Conservation (phyloP, 2,113 vertebrate species). For the Tragelaphus imberbis region DNA sequence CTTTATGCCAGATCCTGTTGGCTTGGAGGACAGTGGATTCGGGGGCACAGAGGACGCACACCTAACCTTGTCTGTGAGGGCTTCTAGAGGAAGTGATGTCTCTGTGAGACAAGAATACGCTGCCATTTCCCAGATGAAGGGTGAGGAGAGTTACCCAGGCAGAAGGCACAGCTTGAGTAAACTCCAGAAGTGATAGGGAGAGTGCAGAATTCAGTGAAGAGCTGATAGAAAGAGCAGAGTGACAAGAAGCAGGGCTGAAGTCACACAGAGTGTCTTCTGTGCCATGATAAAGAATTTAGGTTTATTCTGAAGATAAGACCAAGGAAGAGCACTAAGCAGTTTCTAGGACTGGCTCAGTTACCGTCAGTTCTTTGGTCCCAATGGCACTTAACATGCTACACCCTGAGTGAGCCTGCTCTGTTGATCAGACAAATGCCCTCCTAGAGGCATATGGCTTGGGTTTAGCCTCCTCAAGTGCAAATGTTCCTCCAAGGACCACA, state of each 20-base stretch:
- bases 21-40: background rate
- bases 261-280: background rate
- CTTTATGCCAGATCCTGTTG: too few relatives aligned
- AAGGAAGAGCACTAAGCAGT: background rate
- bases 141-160: background rate
- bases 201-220: background rate
- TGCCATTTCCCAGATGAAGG: background rate
- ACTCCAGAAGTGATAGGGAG: background rate
- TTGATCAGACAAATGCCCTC: background rate
- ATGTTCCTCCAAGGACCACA: background rate
- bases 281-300: background rate
- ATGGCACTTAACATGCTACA: rapidly evolving
- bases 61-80: background rate
- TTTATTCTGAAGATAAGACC: background rate
- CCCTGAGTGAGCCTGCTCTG: background rate
- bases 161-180: background rate
- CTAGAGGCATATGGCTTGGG: background rate
- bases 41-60: background rate
- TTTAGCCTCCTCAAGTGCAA: background rate
- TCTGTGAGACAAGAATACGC: background rate
- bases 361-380: background rate
- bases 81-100: background rate
- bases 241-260: background rate
- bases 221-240: background rate
- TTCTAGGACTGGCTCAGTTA: background rate